phyloP scores from a whole-genome alignment of 2,797 vertebrate genomes.

The Megaceryle alcyon region DNA sequence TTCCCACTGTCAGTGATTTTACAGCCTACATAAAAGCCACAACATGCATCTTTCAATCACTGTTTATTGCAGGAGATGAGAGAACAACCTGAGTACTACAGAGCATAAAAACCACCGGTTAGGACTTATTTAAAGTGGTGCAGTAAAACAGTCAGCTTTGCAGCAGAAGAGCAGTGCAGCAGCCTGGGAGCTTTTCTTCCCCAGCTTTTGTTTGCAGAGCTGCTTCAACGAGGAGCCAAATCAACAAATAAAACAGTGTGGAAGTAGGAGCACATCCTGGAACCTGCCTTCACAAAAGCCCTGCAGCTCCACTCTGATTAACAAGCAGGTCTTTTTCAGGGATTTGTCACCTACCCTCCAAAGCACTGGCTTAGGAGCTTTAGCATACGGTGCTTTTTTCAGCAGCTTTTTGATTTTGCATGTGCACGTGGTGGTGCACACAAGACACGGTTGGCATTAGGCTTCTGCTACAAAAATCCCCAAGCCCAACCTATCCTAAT shows the following conservation, averaged over 20 bases:
- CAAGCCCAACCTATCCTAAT: rapidly evolving
- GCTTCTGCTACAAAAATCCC: neutral
- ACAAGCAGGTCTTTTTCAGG: neutral
- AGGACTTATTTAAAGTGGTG: neutral
- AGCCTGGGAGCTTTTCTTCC: neutral
- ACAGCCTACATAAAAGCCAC: neutral
- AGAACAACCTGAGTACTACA: neutral
- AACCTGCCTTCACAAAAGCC: neutral
- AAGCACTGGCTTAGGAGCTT: neutral
- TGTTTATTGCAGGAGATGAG: neutral
- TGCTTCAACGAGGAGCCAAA: neutral
- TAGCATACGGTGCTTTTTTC: neutral
- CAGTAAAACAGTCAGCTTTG: neutral
- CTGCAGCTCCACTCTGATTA: neutral
- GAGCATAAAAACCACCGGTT: neutral
- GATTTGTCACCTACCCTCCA: neutral
- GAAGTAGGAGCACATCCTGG: neutral
- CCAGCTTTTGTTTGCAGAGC: neutral
- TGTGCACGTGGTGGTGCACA: neutral
- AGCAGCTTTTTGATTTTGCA: neutral
- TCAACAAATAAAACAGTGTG: neutral
- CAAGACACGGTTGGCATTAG: neutral
- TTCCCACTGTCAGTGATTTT: neutral
- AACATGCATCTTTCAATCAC: neutral
- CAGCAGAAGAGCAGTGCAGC: neutral